Conservation (phyloP, 2,797 vertebrate species). For the Eleutherodactylus coqui region DNA sequence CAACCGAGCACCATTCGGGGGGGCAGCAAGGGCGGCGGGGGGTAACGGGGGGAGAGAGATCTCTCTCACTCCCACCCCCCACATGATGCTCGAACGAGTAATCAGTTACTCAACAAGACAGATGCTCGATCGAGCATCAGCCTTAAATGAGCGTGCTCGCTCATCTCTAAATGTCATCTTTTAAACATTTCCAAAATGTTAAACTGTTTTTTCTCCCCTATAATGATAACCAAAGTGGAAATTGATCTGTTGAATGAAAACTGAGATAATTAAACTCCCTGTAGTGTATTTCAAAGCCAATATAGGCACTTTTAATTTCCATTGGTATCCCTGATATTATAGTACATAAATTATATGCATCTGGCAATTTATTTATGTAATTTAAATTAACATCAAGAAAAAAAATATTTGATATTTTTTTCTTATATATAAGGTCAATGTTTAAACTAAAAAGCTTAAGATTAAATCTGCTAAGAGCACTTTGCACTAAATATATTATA, state of each 20-base stretch:
- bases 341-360: constrained; percentile 35
- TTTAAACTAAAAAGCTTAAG: not conserved
- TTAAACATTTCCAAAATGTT: constrained; percentile 47
- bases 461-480: not conserved
- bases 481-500: not conserved
- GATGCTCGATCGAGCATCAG: no score
- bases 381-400: constrained; percentile 12
- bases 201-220: constrained; percentile 48
- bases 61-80: no score
- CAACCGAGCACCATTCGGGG: no score
- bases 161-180: constrained; percentile 12
- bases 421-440: not conserved
- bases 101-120: no score
- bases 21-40: no score
- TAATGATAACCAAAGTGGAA: constrained; percentile 48
- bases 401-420: not conserved
- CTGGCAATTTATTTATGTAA: constrained; percentile 34
- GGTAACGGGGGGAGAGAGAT: no score
- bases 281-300: constrained; percentile 46
- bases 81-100: no score
- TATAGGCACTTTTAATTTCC: constrained; percentile 35
- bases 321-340: constrained; percentile 38
- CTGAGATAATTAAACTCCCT: constrained; percentile 59
- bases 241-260: constrained; percentile 55
- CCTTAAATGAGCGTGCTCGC: no score